These are phyloP conservation scores for Phoxinus phoxinus DNA, from an alignment of 2,113 vertebrate species.

Conservation along the genomic window DNA sequence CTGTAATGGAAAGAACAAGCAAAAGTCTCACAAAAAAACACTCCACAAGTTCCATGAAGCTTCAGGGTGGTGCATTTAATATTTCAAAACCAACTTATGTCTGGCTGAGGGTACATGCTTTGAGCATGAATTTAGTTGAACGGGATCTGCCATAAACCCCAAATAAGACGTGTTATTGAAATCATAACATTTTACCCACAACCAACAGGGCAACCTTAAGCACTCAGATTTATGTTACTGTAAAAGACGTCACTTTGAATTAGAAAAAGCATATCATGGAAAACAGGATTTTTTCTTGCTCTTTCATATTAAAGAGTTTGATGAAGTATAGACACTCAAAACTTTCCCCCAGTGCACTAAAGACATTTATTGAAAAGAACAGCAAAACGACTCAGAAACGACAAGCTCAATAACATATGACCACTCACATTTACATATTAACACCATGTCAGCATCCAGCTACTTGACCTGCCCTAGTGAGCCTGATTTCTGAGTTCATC, in stretches of 20 bases:
- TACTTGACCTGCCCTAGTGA: neutral
- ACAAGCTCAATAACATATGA: neutral
- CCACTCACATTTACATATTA: neutral
- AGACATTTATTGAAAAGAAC: neutral
- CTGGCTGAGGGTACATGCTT: neutral
- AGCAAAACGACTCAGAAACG: neutral
- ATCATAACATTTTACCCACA: neutral
- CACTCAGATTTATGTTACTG: neutral
- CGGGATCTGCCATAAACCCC: neutral
- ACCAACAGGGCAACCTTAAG: neutral
- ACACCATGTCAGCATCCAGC: neutral
- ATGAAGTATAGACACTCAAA: too few relatives aligned
- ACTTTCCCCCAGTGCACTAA: neutral
- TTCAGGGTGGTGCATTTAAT: neutral
- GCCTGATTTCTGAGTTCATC: neutral
- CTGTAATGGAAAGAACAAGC: constrained; percentile 73
- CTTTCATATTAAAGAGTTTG: neutral
- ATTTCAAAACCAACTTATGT: constrained; percentile 20
- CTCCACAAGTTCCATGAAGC: neutral
- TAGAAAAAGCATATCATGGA: neutral
- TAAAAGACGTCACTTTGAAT: neutral
- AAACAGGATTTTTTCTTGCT: neutral
- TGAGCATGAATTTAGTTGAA: constrained; percentile 10
- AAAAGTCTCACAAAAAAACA: constrained; percentile 10
- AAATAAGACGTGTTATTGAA: neutral